These are phyloP conservation scores for Lepetodrilus schrolli DNA, from an alignment of 2,888 invertebrate genomes.

Conservation along the genomic window DNA sequence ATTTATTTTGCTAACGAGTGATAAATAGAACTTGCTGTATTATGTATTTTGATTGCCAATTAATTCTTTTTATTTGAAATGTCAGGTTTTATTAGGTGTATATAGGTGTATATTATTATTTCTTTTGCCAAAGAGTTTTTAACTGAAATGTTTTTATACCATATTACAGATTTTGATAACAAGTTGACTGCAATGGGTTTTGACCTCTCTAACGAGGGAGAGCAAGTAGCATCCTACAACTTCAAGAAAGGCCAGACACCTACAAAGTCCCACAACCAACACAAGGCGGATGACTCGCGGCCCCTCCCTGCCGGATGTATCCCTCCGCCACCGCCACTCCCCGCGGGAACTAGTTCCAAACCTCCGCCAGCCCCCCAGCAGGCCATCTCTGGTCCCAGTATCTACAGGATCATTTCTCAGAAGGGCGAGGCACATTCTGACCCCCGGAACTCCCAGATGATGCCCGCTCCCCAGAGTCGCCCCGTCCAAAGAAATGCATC, in stretches of 20 bases:
- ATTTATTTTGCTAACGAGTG: no score
- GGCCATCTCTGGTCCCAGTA: slow-evolving; percentile 45
- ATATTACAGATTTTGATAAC: slow-evolving; percentile 71
- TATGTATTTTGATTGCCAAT: no score
- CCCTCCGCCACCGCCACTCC: slow-evolving; percentile 26
- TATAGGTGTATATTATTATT: no score
- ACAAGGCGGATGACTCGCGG: neutral
- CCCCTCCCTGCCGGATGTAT: slow-evolving; percentile 24
- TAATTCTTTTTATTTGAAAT: no score
- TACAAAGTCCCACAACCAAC: slow-evolving; percentile 17
- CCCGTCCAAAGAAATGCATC: neutral
- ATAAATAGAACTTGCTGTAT: no score
- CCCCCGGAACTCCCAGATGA: neutral
- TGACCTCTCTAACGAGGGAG: slow-evolving; percentile 58
- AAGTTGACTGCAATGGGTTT: slow-evolving; percentile 71
- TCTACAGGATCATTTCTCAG: slow-evolving; percentile 63
- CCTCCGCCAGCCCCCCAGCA: slow-evolving; percentile 14
- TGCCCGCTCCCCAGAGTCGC: neutral
- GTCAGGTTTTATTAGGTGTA: no score
- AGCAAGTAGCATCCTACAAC: slow-evolving; percentile 35
- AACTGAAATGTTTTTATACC: no score
- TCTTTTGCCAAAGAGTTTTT: no score
- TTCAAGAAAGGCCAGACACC: slow-evolving; percentile 33
- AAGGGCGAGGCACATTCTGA: slow-evolving; percentile 31
- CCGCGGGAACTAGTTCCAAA: neutral